phyloP scores from a whole-genome alignment of 2,797 vertebrate genomes.

The Lacerta viridis region DNA sequence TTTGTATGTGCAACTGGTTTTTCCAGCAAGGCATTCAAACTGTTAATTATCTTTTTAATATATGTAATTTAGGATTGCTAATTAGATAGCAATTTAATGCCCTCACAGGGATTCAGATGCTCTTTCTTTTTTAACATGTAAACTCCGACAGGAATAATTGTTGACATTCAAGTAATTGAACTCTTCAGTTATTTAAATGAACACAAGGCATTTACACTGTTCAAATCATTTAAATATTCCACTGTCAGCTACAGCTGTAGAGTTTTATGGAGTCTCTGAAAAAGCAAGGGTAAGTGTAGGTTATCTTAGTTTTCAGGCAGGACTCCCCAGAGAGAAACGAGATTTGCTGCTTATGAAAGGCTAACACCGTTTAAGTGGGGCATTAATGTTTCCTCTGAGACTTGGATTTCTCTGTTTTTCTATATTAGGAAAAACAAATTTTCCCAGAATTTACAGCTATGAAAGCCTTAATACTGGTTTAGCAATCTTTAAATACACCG shows the following conservation, averaged over 20 bases:
- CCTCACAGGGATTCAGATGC: conserved; percentile 81
- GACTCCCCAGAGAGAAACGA: conserved; percentile 74
- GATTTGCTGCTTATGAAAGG: conserved; percentile 81
- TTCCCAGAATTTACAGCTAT: conserved; percentile 72
- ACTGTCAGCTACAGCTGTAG: conserved; percentile 77
- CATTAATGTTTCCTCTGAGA: conserved; percentile 72
- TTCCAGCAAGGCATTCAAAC: conserved; percentile 83
- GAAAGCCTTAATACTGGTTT: conserved; percentile 62
- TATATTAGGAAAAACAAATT: conserved; percentile 72
- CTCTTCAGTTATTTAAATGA: conserved; percentile 86
- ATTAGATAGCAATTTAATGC: conserved; percentile 89
- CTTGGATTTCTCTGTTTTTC: conserved; percentile 65
- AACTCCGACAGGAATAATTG: conserved; percentile 89
- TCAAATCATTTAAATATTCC: conserved; percentile 77
- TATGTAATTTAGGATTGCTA: conserved; percentile 89
- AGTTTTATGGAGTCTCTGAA: conserved; percentile 70
- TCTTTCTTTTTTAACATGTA: conserved; percentile 80
- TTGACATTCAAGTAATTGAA: conserved; percentile 87
- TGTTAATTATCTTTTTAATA: conserved; percentile 91
- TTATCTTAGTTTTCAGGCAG: conserved; percentile 73
- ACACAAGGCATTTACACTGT: conserved; percentile 71
- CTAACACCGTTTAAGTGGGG: conserved; percentile 71
- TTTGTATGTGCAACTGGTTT: conserved; percentile 84
- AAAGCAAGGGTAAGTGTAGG: conserved; percentile 73
- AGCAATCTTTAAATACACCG: conserved; percentile 58